Base-by-base conservation (phyloP, 2,888 invertebrate genomes). In the Gordius sp. region DNA sequence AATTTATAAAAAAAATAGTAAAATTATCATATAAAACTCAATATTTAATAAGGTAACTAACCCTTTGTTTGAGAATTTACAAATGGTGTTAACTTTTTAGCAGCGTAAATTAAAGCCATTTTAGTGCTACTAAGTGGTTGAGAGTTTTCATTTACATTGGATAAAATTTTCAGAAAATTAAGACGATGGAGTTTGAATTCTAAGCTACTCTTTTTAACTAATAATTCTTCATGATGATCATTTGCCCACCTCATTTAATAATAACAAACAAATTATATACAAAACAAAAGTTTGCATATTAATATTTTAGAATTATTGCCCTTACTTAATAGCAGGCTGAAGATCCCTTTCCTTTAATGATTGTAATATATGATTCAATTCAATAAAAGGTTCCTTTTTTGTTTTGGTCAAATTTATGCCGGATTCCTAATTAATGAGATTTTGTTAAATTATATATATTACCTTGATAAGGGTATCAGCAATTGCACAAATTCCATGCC, bases 181-280 rank as follows among this genome's bases (percentile, higher is more conserved):
- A 83, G 72, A 62, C 80, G 75, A 68, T 83, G 83, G 58, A 84
- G 70, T 67, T 80, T 80, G 67, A 82, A 83, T 69, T 82, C 82
- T 60, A 83, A 70, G 1, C 77, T 74, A 28, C 62, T 72, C 61
- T 68, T 68, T 67, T 78, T 77, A 60, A 74, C 74, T 63, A 77
- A 73, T 56, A 91, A 72, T 59, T 78, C 77, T 41, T 79, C 77
- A 25, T 79, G 76, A 65, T 84, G 79, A 4, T 75, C 75, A 61
- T 76, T 75, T 0, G 81, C 81, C 91, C 91, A 93, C 25, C 71
- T 71, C n/a, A n/a, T n/a, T n/a, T n/a, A 55, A 23, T n/a, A 57
- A 47, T 47, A 47, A n/a, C 20, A n/a, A n/a, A n/a, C n/a, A n/a
- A n/a, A n/a, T n/a, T n/a, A n/a, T n/a, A n/a, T n/a, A n/a, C n/a